phyloP scores from a whole-genome alignment of 2,797 vertebrate species.

The Choloepus didactylus region DNA sequence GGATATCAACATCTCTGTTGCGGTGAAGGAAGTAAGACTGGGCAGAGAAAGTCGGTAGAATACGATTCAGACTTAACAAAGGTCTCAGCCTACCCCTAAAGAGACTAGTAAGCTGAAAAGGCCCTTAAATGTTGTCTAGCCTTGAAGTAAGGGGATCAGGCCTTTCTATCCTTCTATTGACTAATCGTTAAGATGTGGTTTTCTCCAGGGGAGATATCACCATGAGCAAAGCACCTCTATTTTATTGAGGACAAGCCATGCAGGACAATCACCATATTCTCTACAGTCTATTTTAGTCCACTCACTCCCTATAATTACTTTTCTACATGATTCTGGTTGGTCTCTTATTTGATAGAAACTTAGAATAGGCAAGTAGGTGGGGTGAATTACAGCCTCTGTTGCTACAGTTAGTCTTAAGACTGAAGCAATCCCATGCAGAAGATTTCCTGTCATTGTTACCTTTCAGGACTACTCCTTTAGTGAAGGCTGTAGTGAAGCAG shows the following conservation, averaged over 20 bases:
- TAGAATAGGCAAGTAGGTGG: neutral
- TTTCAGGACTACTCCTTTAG: neutral
- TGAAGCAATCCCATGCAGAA: neutral
- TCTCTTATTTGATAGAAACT: neutral
- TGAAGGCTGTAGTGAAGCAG: neutral
- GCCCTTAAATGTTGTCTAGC: neutral
- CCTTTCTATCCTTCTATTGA: neutral
- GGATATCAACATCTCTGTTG: neutral
- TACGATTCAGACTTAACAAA: neutral
- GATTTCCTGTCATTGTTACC: neutral
- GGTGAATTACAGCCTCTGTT: neutral
- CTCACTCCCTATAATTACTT: neutral
- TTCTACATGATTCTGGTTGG: neutral
- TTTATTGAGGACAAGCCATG: neutral
- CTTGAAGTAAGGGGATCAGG: neutral
- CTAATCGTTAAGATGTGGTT: neutral
- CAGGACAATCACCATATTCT: fast-evolving
- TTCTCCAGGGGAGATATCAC: neutral
- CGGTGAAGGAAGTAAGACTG: neutral
- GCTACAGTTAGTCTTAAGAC: neutral
- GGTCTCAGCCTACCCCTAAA: neutral
- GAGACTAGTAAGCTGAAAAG: neutral
- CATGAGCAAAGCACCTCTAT: neutral
- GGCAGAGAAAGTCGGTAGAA: neutral
- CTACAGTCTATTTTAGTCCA: neutral